Conservation (phyloP, 2,113 vertebrate genomes). For the Corapipo altera region DNA sequence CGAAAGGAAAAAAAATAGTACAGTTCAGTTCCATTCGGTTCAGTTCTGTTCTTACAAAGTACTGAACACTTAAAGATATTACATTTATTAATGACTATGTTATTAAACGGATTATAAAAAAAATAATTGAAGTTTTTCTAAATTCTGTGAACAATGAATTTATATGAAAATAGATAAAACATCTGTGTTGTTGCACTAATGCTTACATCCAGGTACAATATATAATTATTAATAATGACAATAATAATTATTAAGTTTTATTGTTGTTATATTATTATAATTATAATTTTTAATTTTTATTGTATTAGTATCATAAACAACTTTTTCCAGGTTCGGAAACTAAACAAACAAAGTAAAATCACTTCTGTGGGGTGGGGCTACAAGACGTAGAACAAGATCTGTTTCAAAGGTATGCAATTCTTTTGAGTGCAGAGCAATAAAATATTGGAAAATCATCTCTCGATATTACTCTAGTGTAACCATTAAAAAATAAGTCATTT, state of each 20-base stretch:
- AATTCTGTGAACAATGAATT: not conserved
- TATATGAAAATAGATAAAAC: not conserved
- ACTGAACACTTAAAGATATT: not conserved
- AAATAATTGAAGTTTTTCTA: not conserved
- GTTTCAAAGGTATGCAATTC: not conserved
- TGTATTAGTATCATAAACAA: not conserved
- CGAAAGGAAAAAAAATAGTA: not conserved
- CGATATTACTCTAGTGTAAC: not conserved
- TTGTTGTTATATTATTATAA: not conserved
- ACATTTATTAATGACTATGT: not conserved
- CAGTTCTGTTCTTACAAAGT: not conserved
- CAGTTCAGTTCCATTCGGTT: not conserved
- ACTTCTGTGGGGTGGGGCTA: not conserved
- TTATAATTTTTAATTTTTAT: not conserved
- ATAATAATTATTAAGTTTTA: no score
- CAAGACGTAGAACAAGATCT: not conserved
- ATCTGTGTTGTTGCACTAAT: not conserved
- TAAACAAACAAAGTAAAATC: not conserved
- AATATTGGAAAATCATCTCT: not conserved
- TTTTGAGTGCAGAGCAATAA: not conserved
- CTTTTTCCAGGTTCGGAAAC: not conserved
- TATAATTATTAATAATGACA: not conserved
- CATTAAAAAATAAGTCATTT: not conserved
- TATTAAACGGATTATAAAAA: not conserved
- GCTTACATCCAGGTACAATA: not conserved